Evolutionary conservation across 2,113 vertebrate species (phyloP).

Genomic region (Xenopus borealis): DNA sequence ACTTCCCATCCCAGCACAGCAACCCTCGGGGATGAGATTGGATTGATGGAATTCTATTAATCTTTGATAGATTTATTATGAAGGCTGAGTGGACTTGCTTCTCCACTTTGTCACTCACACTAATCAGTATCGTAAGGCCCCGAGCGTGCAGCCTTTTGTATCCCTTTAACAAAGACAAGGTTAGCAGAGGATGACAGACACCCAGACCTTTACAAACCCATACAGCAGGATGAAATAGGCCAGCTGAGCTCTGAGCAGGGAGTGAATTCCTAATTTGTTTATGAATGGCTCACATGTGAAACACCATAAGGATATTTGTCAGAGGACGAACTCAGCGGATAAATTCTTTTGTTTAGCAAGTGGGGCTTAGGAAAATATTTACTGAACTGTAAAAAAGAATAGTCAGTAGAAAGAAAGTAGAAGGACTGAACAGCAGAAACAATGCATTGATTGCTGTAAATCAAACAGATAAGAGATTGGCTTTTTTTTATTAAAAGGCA

Average conservation of each 20-base stretch:
- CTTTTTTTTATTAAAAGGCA: slow-evolving; percentile 17
- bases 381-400: slow-evolving; percentile 83
- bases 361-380: slow-evolving; percentile 88
- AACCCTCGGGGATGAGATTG: slow-evolving; percentile 85
- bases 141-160: slow-evolving; percentile 77
- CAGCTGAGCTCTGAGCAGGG: slow-evolving; percentile 96
- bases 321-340: slow-evolving; percentile 78
- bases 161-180: slow-evolving; percentile 97
- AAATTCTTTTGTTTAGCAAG: slow-evolving; percentile 79
- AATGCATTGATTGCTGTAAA: slow-evolving; percentile 59
- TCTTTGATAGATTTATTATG: slow-evolving; percentile 99
- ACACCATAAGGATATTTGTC: slow-evolving; percentile 93
- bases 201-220: slow-evolving; percentile 87
- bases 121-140: slow-evolving; percentile 94
- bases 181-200: slow-evolving; percentile 97
- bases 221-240: slow-evolving; percentile 85
- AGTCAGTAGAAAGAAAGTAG: slow-evolving; percentile 54
- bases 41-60: slow-evolving; percentile 99
- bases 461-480: slow-evolving; percentile 54
- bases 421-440: slow-evolving; percentile 60
- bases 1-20: slow-evolving; percentile 79
- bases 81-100: slow-evolving; percentile 97
- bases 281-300: slow-evolving; percentile 94
- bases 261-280: slow-evolving; percentile 98
- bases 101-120: slow-evolving; percentile 99